phyloP scores from a whole-genome alignment of 1,140 invertebrate genomes.

The Bombus consobrinus region DNA sequence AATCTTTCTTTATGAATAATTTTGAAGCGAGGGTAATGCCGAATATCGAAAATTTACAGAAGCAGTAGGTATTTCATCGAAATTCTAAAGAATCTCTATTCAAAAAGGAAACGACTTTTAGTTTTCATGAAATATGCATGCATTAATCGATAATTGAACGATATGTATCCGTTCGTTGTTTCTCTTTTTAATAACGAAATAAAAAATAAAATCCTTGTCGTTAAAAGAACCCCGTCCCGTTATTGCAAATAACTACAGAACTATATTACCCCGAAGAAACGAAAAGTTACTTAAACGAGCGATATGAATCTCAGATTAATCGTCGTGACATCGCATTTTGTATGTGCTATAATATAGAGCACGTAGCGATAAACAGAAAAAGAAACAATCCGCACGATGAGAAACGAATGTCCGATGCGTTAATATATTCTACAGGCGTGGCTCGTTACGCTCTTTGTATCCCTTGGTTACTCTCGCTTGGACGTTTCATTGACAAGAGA shows the following conservation, averaged over 20 bases:
- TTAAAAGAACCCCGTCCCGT: too few species aligned
- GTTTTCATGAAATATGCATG: neutral
- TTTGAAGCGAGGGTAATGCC: neutral
- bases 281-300: too few species aligned
- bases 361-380: neutral
- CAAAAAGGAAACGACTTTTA: too few species aligned
- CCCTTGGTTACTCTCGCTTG: neutral
- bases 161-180: too few species aligned
- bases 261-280: too few species aligned
- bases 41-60: neutral
- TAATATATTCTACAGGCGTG: slow-evolving; percentile 25
- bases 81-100: neutral
- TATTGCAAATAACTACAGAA: too few species aligned
- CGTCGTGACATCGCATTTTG: neutral
- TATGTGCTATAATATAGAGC: neutral
- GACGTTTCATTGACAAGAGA: neutral
- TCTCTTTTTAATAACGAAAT: too few species aligned
- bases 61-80: neutral
- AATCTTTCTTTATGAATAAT: too few species aligned
- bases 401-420: slow-evolving; percentile 29
- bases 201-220: too few species aligned
- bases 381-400: neutral
- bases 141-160: too few species aligned
- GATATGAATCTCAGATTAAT: slow-evolving; percentile 16
- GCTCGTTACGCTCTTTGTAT: slow-evolving; percentile 14